A percentile compares a stretch with the other conserved stretches of the same genome.
Evolutionary conservation across 2,113 vertebrate genomes (phyloP).

Genomic region (Steatornis caripensis): DNA sequence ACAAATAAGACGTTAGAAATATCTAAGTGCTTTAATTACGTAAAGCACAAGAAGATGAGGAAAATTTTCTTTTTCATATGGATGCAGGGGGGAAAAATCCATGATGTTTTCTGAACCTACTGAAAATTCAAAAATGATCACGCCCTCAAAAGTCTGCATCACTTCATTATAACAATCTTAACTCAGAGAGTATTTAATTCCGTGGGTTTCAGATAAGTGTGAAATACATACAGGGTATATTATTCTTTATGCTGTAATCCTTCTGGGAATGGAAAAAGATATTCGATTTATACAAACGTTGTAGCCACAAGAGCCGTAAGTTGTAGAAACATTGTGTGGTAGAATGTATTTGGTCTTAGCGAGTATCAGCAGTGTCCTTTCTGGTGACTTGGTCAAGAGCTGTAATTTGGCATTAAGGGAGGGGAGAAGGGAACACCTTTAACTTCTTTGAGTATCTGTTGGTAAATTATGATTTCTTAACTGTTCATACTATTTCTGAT

Average conservation of each 20-base stretch:
- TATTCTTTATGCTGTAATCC: not conserved
- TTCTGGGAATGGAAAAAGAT: not conserved
- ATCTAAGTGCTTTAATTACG: not conserved
- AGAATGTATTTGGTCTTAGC: not conserved
- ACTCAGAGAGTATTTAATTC: not conserved
- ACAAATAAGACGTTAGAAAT: not conserved
- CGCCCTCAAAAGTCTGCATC: not conserved
- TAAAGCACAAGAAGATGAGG: not conserved
- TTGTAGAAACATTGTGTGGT: not conserved
- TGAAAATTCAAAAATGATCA: not conserved
- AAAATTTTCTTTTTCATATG: not conserved
- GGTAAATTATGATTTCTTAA: not conserved
- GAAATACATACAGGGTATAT: not conserved
- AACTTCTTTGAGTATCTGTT: not conserved
- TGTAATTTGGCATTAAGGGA: not conserved
- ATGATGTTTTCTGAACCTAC: not conserved
- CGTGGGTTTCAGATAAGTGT: not conserved
- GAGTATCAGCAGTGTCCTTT: not conserved
- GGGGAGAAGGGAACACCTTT: not conserved
- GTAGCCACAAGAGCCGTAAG: not conserved
- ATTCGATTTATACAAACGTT: not conserved
- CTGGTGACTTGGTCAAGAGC: not conserved
- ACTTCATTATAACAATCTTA: not conserved
- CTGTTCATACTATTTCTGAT: not conserved
- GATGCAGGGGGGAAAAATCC: not conserved